phyloP scores from a whole-genome alignment of 2,888 invertebrate genomes.

The Amblyjoppa proteus region DNA sequence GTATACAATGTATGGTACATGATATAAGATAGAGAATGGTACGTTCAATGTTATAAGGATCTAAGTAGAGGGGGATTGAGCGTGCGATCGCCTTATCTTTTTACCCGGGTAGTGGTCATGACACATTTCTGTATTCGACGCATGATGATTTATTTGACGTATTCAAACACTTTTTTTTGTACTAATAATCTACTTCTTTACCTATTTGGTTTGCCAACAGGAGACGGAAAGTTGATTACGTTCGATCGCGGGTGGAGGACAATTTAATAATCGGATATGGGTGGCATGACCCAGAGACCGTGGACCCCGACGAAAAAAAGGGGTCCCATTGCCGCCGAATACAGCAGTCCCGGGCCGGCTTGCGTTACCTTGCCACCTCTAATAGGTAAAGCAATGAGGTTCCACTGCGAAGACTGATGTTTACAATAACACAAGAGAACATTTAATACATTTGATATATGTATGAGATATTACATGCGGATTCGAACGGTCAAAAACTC shows the following conservation, averaged over 20 bases:
- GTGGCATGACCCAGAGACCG: slow-evolving; percentile 93
- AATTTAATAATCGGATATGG: slow-evolving; percentile 84
- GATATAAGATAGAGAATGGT: neutral
- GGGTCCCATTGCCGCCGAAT: slow-evolving; percentile 95
- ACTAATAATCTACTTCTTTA: neutral
- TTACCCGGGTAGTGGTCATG: slow-evolving; percentile 36
- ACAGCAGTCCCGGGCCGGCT: slow-evolving; percentile 94
- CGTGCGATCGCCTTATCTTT: slow-evolving; percentile 21
- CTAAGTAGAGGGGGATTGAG: slow-evolving; percentile 14
- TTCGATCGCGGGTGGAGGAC: neutral
- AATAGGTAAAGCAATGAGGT: slow-evolving; percentile 87
- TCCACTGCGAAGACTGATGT: too few relatives aligned
- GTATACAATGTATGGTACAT: neutral
- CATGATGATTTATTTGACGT: slow-evolving; percentile 32
- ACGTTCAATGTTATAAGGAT: slow-evolving; percentile 19
- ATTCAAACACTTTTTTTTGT: slow-evolving; percentile 20
- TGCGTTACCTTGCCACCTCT: slow-evolving; percentile 93
- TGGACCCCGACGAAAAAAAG: slow-evolving; percentile 96
- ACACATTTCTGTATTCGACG: slow-evolving; percentile 57
- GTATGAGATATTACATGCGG: too few relatives aligned
- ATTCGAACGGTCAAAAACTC: too few relatives aligned
- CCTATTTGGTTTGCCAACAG: neutral
- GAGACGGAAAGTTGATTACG: too few relatives aligned
- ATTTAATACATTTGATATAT: neutral
- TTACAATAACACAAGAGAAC: neutral